Percentiles rank a stretch among this genome's conserved stretches.
These are phyloP conservation scores for Cheumatopsyche charites DNA, from an alignment of 1,140 invertebrate genomes.

Conservation along the genomic window DNA sequence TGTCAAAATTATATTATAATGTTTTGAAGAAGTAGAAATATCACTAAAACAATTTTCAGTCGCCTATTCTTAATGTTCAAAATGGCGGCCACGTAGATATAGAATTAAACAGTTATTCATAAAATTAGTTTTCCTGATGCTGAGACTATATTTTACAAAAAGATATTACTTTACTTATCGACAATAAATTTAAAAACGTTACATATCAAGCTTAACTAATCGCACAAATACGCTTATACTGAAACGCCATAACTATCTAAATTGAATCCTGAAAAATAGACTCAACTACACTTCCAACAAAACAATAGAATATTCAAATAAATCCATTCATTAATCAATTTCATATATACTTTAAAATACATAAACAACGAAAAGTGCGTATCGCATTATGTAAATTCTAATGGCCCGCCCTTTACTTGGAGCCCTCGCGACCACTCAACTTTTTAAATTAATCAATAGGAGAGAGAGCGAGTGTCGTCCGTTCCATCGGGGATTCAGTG, in stretches of 20 bases:
- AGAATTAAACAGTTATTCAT: too few species aligned
- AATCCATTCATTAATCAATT: neutral
- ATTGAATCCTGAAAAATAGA: too few species aligned
- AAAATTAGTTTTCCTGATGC: too few species aligned
- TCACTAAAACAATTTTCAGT: too few species aligned
- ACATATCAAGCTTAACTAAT: too few species aligned
- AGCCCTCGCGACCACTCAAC: constrained; percentile 3
- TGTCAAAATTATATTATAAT: too few species aligned
- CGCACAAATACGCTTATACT: neutral
- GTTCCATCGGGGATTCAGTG: neutral
- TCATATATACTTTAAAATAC: neutral
- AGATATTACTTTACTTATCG: too few species aligned
- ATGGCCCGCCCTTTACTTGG: constrained; percentile 21
- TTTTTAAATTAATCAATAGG: constrained; percentile 33
- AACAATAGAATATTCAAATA: neutral
- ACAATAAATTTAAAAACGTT: too few species aligned
- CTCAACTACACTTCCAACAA: neutral
- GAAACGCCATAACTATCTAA: neutral
- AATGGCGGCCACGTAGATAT: too few species aligned
- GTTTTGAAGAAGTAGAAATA: too few species aligned
- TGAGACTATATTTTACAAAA: too few species aligned
- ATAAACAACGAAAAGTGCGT: constrained; percentile 23
- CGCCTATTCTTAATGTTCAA: too few species aligned
- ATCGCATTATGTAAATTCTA: constrained; percentile 37
- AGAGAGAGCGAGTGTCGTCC: constrained; percentile 19